Evolutionary conservation across 2,888 invertebrate genomes (phyloP).

Genomic region (Nematopogon swammerdamellus): DNA sequence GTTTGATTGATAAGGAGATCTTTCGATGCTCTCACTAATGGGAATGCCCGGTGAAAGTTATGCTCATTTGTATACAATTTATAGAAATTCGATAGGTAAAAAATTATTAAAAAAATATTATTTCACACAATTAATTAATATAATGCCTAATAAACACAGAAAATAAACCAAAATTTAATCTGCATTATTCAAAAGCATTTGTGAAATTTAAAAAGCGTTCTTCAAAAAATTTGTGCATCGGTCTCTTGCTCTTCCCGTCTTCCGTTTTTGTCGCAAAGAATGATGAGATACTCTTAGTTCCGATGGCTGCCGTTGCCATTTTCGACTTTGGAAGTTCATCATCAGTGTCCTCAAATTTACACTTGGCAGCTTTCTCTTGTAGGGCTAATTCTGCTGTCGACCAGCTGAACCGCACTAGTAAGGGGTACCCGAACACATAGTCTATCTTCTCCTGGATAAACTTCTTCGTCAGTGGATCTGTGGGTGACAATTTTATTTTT

Average conservation of each 20-base stretch:
- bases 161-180: too few species aligned
- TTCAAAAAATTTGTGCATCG: constrained; percentile 64
- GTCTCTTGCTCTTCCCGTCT: constrained; percentile 31
- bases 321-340: constrained; percentile 38
- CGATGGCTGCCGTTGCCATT: constrained; percentile 21
- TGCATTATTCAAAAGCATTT: constrained; percentile 36
- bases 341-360: constrained; percentile 69
- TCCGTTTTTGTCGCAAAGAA: constrained; percentile 46
- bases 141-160: too few species aligned
- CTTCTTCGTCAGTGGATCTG: constrained; percentile 91
- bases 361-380: constrained; percentile 66
- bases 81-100: too few species aligned
- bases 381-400: constrained; percentile 86
- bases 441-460: constrained; percentile 82
- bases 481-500: constrained; percentile 18
- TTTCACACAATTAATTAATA: too few species aligned
- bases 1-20: neutral
- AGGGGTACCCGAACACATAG: constrained; percentile 91
- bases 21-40: neutral
- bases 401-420: constrained; percentile 96
- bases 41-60: neutral
- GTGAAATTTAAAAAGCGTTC: constrained; percentile 59
- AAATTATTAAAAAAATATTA: too few species aligned
- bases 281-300: constrained; percentile 56
- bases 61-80: neutral